These are phyloP conservation scores for Phainopepla nitens DNA, from an alignment of 2,113 vertebrate species.

Conservation along the genomic window DNA sequence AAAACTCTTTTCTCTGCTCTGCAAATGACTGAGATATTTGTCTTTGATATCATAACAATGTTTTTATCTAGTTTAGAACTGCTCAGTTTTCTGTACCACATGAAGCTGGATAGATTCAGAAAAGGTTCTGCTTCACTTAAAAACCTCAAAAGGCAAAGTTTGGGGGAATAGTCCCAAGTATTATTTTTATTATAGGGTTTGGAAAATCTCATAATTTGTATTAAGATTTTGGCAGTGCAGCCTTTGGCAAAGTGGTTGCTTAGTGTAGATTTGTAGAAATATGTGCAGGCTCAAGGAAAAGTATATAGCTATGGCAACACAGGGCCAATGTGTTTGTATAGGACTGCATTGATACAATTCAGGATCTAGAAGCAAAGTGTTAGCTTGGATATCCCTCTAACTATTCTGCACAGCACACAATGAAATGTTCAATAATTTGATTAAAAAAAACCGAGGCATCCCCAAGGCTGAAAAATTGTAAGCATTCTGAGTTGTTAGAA, in stretches of 20 bases:
- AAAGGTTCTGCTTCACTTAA: neutral
- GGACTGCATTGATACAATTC: neutral
- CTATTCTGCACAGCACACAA: neutral
- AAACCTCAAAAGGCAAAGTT: neutral
- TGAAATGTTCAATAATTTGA: neutral
- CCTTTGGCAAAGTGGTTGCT: neutral
- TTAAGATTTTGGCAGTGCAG: neutral
- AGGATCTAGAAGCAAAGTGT: neutral
- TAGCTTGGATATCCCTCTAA: neutral
- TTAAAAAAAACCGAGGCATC: neutral
- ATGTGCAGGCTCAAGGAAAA: neutral
- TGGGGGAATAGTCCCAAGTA: neutral
- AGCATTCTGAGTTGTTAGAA: neutral
- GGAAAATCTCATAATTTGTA: neutral
- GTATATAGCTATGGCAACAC: neutral
- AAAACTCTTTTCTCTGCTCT: neutral
- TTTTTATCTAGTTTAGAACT: neutral
- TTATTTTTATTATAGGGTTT: neutral
- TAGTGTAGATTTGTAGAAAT: neutral
- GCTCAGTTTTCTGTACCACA: neutral
- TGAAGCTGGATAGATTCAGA: neutral
- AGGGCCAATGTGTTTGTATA: neutral
- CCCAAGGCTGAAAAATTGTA: neutral
- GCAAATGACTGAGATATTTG: neutral
- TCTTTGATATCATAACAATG: neutral